Evolutionary conservation across 2,888 invertebrate genomes (phyloP), one percentile per base, ranked within the genome.

Genomic region (Trachelus stipa): DNA sequence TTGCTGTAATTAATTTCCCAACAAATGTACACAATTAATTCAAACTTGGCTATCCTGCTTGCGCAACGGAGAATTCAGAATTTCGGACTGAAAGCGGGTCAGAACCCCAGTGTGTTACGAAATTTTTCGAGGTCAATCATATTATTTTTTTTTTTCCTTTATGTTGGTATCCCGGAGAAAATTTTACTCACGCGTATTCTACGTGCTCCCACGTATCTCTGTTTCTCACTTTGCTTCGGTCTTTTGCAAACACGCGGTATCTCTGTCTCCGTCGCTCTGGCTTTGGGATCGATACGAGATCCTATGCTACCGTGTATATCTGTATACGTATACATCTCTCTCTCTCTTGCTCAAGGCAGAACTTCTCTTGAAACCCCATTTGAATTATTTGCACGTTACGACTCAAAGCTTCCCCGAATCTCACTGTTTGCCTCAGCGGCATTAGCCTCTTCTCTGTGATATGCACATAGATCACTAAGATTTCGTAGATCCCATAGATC

Each of bases 331-430:
- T 23, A 9, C 23, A 9, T 56, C 1, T 23, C 4, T 69, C 30
- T 33, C 69, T 33, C 71, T 31, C 31, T 71, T 3, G 23, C 71
- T 34, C 71, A 71, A 71, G 76, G 80, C 82, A 79, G 81, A 81
- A 85, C 83, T 82, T 86, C 84, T 82, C 79, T 76, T 78, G 77
- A 75, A 81, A 83, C 81, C 81, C 81, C 74, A 81, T 76, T 79
- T 88, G 86, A 88, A 87, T 88, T 87, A 88, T 88, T 88, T 88
- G 86, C 86, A 84, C 77, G 85, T 83, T 83, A 80, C 82, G 82
- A 83, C 83, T 85, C 86, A 85, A 86, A 86, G 85, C 85, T 83
- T 83, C 82, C 69, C 77, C 68, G 37, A 81, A 83, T 81, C 56
- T 56, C 83, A 79, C 79, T 81, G 82, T 82, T 85, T 78, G 81